phyloP scores from a whole-genome alignment of 2,888 invertebrate species.

The Chrysolina haemoptera region DNA sequence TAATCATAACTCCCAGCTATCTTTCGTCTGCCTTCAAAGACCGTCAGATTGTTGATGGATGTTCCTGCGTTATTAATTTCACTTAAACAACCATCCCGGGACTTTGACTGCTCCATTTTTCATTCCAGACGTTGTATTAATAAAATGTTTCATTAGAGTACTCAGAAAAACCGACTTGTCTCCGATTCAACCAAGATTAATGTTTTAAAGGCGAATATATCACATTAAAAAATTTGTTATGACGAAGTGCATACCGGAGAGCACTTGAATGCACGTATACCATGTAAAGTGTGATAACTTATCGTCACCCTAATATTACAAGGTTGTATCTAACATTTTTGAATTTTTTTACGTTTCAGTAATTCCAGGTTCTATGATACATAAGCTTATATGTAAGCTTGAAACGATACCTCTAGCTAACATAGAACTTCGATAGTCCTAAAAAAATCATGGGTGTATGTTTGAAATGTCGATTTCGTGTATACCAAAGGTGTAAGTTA shows the following conservation, averaged over 20 bases:
- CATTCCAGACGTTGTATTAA: conserved; percentile 34
- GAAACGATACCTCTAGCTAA: too few relatives aligned
- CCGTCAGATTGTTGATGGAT: conserved; percentile 6
- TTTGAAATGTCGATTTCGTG: too few relatives aligned
- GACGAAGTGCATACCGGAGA: conserved; percentile 23
- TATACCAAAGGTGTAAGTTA: too few relatives aligned
- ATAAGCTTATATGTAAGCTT: too few relatives aligned
- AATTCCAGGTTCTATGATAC: too few relatives aligned
- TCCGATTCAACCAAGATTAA: conserved; percentile 34
- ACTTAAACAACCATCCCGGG: conserved; percentile 16
- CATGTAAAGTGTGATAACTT: conserved; percentile 17
- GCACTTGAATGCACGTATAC: conserved; percentile 13
- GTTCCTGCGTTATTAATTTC: conserved; percentile 6
- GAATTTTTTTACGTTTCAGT: too few relatives aligned
- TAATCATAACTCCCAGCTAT: background rate
- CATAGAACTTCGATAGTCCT: too few relatives aligned
- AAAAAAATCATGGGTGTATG: too few relatives aligned
- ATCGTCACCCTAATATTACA: too few relatives aligned
- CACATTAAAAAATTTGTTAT: conserved; percentile 35
- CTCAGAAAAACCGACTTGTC: conserved; percentile 39
- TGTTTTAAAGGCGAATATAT: conserved; percentile 32
- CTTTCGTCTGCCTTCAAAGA: background rate
- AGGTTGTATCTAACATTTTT: too few relatives aligned
- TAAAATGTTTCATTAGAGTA: conserved; percentile 39
- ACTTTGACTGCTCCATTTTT: conserved; percentile 27